phyloP scores from a whole-genome alignment of 2,888 invertebrate genomes.

The Acronicta aceris region DNA sequence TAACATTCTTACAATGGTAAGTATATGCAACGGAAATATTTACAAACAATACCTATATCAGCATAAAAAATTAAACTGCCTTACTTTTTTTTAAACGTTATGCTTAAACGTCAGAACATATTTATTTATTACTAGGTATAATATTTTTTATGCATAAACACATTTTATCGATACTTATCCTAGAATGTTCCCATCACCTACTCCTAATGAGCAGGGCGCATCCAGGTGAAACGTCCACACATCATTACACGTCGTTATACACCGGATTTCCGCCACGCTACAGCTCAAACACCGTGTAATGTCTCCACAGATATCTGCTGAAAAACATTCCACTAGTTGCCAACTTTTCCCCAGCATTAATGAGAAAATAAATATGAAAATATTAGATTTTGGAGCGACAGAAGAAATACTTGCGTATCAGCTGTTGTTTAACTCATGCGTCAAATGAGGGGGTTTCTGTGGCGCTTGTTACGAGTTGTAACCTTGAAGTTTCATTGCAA shows the following conservation, averaged over 20 bases:
- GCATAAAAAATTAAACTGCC: too few relatives aligned
- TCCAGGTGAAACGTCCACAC: slow-evolving; percentile 86
- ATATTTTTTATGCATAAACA: not conserved
- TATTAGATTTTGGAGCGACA: slow-evolving; percentile 18
- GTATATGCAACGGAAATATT: too few relatives aligned
- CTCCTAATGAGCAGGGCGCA: slow-evolving; percentile 73
- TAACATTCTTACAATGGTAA: too few relatives aligned
- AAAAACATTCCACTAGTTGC: slow-evolving; percentile 50
- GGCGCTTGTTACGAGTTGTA: slow-evolving; percentile 23
- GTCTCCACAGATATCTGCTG: slow-evolving; percentile 45
- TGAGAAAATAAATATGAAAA: slow-evolving; percentile 46
- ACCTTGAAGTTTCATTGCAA: not conserved
- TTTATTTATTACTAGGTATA: too few relatives aligned
- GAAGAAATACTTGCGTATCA: slow-evolving; percentile 28
- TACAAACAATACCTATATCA: too few relatives aligned
- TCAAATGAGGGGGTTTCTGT: slow-evolving; percentile 32
- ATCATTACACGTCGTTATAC: slow-evolving; percentile 78
- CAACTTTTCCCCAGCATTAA: slow-evolving; percentile 33
- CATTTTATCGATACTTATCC: not conserved
- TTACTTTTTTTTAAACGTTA: too few relatives aligned
- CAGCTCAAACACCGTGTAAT: slow-evolving; percentile 80
- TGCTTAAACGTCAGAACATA: too few relatives aligned
- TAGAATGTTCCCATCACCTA: slow-evolving; percentile 53
- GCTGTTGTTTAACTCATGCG: slow-evolving; percentile 25
- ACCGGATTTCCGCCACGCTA: slow-evolving; percentile 82